Evolutionary conservation across 2,888 invertebrate genomes (phyloP).

Genomic region (Notocelia uddmanniana): DNA sequence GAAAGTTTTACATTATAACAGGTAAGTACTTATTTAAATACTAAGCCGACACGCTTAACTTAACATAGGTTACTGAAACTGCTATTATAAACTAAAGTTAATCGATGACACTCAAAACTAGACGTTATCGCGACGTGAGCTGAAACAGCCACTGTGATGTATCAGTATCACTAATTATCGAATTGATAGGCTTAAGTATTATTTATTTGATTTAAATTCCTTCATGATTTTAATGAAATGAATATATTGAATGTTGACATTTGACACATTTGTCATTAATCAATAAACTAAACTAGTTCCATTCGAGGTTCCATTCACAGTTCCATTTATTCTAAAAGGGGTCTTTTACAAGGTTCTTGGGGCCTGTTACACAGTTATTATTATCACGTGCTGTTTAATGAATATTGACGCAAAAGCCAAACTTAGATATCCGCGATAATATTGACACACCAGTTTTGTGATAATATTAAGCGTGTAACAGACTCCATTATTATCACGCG

Average conservation of each 20-base stretch:
- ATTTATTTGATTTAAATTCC: neutral
- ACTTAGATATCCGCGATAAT: no score
- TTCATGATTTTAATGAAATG: slow-evolving; percentile 2
- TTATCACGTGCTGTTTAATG: no score
- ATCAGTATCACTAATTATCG: slow-evolving; percentile 10
- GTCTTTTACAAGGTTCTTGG: no score
- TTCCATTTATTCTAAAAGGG: neutral
- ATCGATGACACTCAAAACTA: neutral
- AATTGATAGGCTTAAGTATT: neutral
- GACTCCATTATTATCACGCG: no score
- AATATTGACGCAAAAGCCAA: no score
- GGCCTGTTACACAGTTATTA: no score
- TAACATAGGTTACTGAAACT: neutral
- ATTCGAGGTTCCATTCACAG: neutral
- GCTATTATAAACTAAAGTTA: neutral
- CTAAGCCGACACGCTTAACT: slow-evolving; percentile 4
- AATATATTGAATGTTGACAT: neutral
- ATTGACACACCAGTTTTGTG: no score
- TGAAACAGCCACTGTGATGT: slow-evolving; percentile 1
- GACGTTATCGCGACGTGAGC: slow-evolving; percentile 11
- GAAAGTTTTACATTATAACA: slow-evolving; percentile 11
- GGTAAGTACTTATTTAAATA: neutral
- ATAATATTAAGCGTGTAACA: no score
- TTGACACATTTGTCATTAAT: slow-evolving; percentile 12
- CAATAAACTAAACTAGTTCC: no score